Evolutionary conservation across 1,140 invertebrate species (phyloP).

Genomic region (Lepidurus arcticus): DNA sequence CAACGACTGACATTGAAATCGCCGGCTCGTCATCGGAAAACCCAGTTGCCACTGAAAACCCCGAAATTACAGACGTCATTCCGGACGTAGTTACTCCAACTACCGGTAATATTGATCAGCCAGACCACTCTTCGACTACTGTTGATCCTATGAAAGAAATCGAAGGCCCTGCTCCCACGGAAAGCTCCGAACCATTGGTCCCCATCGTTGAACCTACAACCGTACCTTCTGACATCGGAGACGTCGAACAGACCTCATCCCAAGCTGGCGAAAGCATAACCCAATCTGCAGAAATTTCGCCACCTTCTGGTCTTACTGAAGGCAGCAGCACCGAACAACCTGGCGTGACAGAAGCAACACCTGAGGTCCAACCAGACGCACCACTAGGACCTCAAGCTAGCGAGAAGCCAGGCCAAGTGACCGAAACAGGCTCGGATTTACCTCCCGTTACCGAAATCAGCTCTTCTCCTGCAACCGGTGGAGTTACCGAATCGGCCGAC

Average conservation of each 20-base stretch:
- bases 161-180: not conserved
- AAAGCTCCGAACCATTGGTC: not conserved
- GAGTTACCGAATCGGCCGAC: not conserved
- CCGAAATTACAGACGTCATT: not conserved
- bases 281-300: not conserved
- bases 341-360: not conserved
- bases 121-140: not conserved
- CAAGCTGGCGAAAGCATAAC: not conserved
- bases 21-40: not conserved
- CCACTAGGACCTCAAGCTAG: constrained; percentile 35
- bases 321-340: not conserved
- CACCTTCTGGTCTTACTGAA: not conserved
- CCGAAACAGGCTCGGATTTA: constrained; percentile 33
- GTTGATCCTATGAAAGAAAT: not conserved
- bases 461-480: not conserved
- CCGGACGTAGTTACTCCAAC: not conserved
- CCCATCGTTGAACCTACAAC: not conserved
- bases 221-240: not conserved
- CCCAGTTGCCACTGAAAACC: not conserved
- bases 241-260: not conserved
- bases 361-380: constrained; percentile 23
- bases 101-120: not conserved
- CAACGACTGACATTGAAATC: not conserved
- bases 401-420: constrained; percentile 30
- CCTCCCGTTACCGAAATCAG: not conserved